Evolutionary conservation across 2,113 vertebrate species (phyloP).

Genomic region (Lamprotornis superbus): DNA sequence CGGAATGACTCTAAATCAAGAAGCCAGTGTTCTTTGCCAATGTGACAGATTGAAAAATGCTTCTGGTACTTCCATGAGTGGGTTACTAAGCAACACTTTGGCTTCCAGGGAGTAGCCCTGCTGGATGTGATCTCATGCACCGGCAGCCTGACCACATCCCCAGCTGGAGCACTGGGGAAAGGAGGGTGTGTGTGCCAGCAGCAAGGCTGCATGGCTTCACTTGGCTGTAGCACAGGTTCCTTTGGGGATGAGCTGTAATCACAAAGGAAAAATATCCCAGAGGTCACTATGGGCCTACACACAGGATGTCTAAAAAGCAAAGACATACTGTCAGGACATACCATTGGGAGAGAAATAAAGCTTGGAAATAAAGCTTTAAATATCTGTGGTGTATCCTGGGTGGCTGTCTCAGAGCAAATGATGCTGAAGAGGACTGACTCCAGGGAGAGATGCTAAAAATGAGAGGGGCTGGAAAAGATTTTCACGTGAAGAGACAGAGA

Average conservation of each 20-base stretch:
- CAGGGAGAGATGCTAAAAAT: slow-evolving; percentile 16
- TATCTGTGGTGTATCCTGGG: background rate
- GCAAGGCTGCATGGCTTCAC: background rate
- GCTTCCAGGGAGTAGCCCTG: slow-evolving; percentile 60
- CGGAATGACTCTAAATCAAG: slow-evolving; percentile 62
- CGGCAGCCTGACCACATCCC: slow-evolving; percentile 36
- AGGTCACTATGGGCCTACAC: background rate
- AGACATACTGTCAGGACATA: background rate
- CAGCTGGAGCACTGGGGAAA: slow-evolving; percentile 30
- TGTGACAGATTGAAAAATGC: slow-evolving; percentile 65
- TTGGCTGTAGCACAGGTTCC: background rate
- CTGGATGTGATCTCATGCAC: slow-evolving; percentile 46
- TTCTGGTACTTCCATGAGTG: slow-evolving; percentile 60
- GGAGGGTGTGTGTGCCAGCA: background rate
- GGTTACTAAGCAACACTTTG: slow-evolving; percentile 68
- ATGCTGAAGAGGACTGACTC: background rate
- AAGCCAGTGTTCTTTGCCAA: slow-evolving; percentile 42
- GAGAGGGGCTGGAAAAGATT: background rate
- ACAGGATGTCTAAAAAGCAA: background rate
- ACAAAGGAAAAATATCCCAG: background rate
- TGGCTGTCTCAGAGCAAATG: background rate
- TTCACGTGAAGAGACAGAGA: background rate
- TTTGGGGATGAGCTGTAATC: background rate
- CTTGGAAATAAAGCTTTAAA: background rate
- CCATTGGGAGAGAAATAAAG: background rate